Conservation (phyloP, 2,113 vertebrate species). For the Hyaena hyaena region DNA sequence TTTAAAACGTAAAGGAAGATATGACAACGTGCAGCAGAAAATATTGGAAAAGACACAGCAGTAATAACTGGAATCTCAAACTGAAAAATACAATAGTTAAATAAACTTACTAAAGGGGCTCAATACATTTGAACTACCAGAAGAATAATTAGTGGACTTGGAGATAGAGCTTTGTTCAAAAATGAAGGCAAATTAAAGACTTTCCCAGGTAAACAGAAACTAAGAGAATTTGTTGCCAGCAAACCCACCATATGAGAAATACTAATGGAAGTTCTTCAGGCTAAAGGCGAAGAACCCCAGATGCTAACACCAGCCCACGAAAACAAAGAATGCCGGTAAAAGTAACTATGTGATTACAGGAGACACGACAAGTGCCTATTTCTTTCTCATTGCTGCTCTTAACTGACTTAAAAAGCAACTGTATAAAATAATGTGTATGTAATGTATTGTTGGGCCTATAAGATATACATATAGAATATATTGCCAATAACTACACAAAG, state of each 20-base stretch:
- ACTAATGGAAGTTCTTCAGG: neutral
- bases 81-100: slow-evolving; percentile 38
- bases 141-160: slow-evolving; percentile 21
- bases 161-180: neutral
- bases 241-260: neutral
- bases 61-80: slow-evolving; percentile 20
- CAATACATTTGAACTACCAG: neutral
- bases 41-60: neutral
- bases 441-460: neutral
- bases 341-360: slow-evolving; percentile 1
- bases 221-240: neutral
- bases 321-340: neutral
- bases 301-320: neutral
- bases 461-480: neutral
- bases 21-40: neutral
- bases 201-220: slow-evolving; percentile 14
- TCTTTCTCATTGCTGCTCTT: neutral
- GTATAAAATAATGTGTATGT: slow-evolving; percentile 1
- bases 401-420: slow-evolving; percentile 35
- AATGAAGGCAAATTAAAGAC: slow-evolving; percentile 34
- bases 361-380: neutral
- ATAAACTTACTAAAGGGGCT: neutral
- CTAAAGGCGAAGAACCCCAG: slow-evolving; percentile 1
- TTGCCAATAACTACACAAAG: neutral
- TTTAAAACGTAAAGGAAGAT: neutral